Percentiles rank a stretch among this genome's conserved stretches.
Conservation (phyloP, 2,113 vertebrate species). For the Plestiodon gilberti region DNA sequence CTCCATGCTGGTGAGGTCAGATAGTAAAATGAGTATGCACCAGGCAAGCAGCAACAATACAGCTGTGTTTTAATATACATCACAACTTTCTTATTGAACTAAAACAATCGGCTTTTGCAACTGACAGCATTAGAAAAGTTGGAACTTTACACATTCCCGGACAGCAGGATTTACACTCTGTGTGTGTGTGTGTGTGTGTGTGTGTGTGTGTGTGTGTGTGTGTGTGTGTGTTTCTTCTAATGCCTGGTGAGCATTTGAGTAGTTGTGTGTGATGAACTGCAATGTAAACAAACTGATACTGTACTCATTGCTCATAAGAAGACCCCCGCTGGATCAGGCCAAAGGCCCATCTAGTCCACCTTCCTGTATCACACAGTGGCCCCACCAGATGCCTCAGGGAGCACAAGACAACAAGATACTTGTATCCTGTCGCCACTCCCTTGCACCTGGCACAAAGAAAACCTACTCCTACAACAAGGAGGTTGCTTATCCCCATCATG, state of each 20-base stretch:
- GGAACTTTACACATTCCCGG: accelerated
- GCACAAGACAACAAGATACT: no score
- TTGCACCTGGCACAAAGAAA: no score
- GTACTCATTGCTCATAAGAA: no score
- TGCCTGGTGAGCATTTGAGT: no score
- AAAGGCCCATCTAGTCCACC: no score
- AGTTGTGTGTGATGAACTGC: accelerated
- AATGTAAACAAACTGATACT: neutral
- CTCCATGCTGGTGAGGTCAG: neutral
- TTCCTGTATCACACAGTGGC: no score
- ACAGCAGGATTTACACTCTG: neutral
- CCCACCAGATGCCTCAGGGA: no score
- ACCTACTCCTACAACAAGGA: no score
- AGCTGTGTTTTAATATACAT: neutral
- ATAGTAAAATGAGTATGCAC: accelerated
- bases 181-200: neutral
- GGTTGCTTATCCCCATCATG: no score
- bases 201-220: no score
- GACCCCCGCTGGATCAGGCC: no score
- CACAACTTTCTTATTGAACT: neutral
- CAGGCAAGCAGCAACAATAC: neutral
- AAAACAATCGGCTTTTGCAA: neutral
- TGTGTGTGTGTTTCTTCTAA: neutral
- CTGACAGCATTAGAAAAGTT: neutral
- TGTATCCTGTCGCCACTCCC: no score